Evolutionary conservation across 2,888 invertebrate species (phyloP), one percentile per base, ranked within the genome.

Genomic region (Euplexia lucipara): DNA sequence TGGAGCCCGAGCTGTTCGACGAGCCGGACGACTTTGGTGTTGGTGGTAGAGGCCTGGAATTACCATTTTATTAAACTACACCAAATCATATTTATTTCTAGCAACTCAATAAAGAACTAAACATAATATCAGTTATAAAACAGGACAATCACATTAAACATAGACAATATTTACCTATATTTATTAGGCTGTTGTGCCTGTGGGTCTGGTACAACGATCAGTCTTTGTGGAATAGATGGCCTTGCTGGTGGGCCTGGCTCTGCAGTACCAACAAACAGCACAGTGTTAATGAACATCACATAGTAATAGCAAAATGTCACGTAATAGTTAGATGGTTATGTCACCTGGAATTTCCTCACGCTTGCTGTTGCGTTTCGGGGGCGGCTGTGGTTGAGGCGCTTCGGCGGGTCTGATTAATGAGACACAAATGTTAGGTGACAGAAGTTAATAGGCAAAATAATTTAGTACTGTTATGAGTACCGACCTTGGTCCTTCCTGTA

Each of bases 191-290:
- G 97, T 77, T 97, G 97, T 78, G 97, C 97, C 88, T 97, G 98
- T 81, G 98, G 98, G 93, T 98, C 98, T 85, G 98, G 98, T 89
- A 98, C 98, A 89, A 98, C 98, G 87, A 98, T 98, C 90, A 98
- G 96, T 95, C 98, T 97, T 94, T 98, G 98, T 86, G 98, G 98
- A 92, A 98, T 97, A 78, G 98, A 97, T 69, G 98, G 98, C 89
- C 98, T 96, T 72, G 98, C 97, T 48, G 98, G 98, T 77, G 98
- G 98, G 76, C 98, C 98, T 32, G 98, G 98, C 89, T 98, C 98
- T 90, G 97, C 60, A 76, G 70, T 62, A 70, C 63, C 79, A 81
- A 85, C 72, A 86, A 83, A 86, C 78, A 70, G 64, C 37, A 70
- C 44, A 60, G 58, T 48, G 74, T 74, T 74, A 81, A 68, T 60